phyloP scores from a whole-genome alignment of 2,888 invertebrate genomes.

The Sipha maydis region DNA sequence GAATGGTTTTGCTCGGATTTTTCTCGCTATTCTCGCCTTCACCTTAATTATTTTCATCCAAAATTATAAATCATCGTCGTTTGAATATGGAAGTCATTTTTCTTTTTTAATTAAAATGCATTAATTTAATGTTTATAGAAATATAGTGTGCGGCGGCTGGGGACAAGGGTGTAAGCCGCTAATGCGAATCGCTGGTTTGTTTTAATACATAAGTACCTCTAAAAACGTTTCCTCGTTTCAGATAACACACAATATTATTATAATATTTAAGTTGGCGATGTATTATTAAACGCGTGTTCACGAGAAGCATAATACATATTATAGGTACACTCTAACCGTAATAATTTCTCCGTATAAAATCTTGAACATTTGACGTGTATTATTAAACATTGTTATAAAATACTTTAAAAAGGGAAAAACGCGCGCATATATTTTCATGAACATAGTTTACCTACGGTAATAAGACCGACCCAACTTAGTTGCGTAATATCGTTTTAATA shows the following conservation, averaged over 20 bases:
- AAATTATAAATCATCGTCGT: slow-evolving; percentile 4
- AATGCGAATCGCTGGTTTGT: not conserved
- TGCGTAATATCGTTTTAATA: slow-evolving; percentile 9
- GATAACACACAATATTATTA: not conserved
- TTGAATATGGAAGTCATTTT: not conserved
- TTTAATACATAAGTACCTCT: not conserved
- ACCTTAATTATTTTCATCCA: not conserved
- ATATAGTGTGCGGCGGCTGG: not conserved
- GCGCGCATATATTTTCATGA: not conserved
- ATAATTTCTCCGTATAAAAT: slow-evolving; percentile 7
- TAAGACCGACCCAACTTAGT: not conserved
- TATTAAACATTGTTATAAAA: slow-evolving; percentile 13
- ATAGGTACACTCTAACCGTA: not conserved
- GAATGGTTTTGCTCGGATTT: not conserved
- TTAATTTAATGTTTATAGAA: not conserved
- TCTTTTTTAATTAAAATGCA: not conserved
- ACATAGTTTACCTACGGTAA: not conserved
- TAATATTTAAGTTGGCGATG: not conserved
- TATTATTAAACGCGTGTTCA: not conserved
- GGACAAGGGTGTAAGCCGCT: not conserved
- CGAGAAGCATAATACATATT: not conserved
- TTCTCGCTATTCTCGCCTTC: not conserved
- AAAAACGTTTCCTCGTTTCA: not conserved
- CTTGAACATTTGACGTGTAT: slow-evolving; percentile 32
- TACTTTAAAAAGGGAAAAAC: not conserved